Base-by-base conservation (phyloP, 2,113 vertebrate genomes). In the Trematomus loennbergii region DNA sequence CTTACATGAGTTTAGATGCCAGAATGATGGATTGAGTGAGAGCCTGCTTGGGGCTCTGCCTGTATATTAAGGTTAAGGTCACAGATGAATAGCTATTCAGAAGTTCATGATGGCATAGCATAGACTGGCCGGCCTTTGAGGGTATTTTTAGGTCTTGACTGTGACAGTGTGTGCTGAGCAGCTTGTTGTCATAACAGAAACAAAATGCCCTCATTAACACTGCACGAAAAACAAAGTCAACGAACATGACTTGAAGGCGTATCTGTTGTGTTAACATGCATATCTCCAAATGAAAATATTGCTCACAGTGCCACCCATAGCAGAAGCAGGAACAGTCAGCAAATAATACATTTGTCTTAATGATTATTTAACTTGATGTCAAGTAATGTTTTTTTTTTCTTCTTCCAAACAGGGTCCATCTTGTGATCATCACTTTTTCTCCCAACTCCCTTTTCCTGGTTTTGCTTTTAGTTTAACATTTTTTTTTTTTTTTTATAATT, bases 181-280 rank as follows among this genome's bases (percentile, higher is more conserved):
- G 81, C 85, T 83, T 89, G 91, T 92, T 93, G 90, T 90, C 90
- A 92, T 82, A 93, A 94, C 83, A 92, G 89, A 72, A 82, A 83
- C 77, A 77, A 80, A 80, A 86, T 70, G 54, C 61, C 48, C 79
- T 76, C 71, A 79, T 87, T 88, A 72, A 81, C 63, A 67, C 57
- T 68, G 58, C 43, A 25, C 20, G 29, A 36, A 60, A 72, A 65
- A 40, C 65, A 57, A 71, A 73, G 73, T 79, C 22, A 61, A 4
- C 62, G 55, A 43, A n/a, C 17, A 33, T 79, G 68, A 15, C 74
- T 69, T 49, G 4, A 77, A 69, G 72, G 18, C 36, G 66, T 57
- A 74, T 79, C 33, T 85, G 12, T 78, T 36, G 15, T 68, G 15
- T 65, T 61, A 50, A 65, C 48, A 61, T 20, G 8, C 72, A 80